Conservation (phyloP, 2,888 invertebrate species). For the Hyles lineata region DNA sequence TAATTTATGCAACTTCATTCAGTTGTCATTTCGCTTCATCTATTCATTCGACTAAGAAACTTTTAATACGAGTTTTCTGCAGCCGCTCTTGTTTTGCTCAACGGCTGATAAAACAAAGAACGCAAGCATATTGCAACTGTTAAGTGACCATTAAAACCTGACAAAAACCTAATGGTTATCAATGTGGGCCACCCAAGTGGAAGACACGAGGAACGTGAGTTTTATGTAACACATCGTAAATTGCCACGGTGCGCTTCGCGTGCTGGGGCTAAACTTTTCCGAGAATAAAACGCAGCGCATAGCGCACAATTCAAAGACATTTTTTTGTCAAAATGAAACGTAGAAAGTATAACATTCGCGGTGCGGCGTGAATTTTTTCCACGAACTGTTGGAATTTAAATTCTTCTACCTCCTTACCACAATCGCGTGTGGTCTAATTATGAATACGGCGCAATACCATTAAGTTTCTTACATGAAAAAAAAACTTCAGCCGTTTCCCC, state of each 20-base stretch:
- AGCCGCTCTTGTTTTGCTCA: constrained; percentile 19
- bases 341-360: constrained; percentile 72
- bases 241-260: constrained; percentile 68
- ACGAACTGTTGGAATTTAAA: constrained; percentile 77
- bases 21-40: constrained; percentile 29
- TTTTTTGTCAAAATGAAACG: constrained; percentile 74
- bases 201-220: constrained; percentile 70
- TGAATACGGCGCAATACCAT: constrained; percentile 67
- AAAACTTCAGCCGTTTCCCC: constrained; percentile 59
- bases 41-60: constrained; percentile 8
- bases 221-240: constrained; percentile 78
- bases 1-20: constrained; percentile 21
- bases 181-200: constrained; percentile 79
- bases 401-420: constrained; percentile 72
- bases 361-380: constrained; percentile 77
- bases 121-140: constrained; percentile 63
- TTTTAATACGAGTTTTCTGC: constrained; percentile 14
- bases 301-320: constrained; percentile 73
- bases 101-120: constrained; percentile 66
- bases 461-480: constrained; percentile 53
- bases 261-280: constrained; percentile 67
- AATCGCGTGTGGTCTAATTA: constrained; percentile 84
- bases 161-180: constrained; percentile 78
- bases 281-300: constrained; percentile 71
- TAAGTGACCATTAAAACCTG: constrained; percentile 72